Base-by-base conservation (phyloP, 1,140 invertebrate species). In the Lamellibrachia luymesi region DNA sequence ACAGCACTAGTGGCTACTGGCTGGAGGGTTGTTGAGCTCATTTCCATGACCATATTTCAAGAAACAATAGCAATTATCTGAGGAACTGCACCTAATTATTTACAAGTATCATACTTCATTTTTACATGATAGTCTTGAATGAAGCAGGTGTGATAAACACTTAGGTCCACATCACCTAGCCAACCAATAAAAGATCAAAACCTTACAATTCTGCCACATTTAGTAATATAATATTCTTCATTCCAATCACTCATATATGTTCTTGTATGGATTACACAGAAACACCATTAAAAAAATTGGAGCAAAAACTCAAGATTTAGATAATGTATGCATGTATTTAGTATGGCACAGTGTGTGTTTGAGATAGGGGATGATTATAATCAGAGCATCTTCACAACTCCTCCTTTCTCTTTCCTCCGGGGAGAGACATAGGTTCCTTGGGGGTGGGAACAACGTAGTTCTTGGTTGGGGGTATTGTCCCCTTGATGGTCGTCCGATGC, bases 401-500 rank as follows among this genome's bases (percentile, higher is more conserved):
- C 8, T 80, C 64, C 64, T 80, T 80, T 22, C 64, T 80, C 64
- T 80, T 80, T 80, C 13, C 64, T 80, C 64, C 64, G 13, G 64
- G 64, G 8, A 80, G 64, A 22, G 64, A 22, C 64, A 80, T 80
- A 22, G 64, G 64, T 80, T 80, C 64, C 64, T 22, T 80, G 64
- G 64, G 64, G 2, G 17, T 27, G 92, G 38, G 92, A 92, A 52
- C 92, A 1, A 4, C 25, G 56, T 92, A 92, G 27, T 93, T 90
- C 93, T 96, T 96, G 22, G 93, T 91, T 90, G 96, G 96, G 52
- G 94, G 94, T 92, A 92, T 92, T 17, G 93, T 95, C n/a, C 96
- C 96, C 93, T 95, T 94, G 13, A 96, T 94, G 22, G 96, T 97
- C 27, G 96, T 96, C 80, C 96, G 94, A 94, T 97, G 96, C 38